Conservation (phyloP, 2,113 vertebrate genomes). For the Gallinago jamesoni region DNA sequence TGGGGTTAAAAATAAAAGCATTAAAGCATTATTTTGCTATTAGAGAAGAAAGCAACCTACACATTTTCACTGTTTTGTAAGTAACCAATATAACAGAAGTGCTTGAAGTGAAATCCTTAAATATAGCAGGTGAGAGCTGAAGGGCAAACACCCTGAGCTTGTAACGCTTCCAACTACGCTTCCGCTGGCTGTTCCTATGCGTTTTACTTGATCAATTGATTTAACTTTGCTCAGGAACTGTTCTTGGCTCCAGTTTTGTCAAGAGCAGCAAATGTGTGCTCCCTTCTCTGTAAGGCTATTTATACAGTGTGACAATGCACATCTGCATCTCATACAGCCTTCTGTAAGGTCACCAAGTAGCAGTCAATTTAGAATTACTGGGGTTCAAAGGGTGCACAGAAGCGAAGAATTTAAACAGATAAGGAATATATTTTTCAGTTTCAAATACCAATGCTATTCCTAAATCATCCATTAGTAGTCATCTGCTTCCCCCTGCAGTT, state of each 20-base stretch:
- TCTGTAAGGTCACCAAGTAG: background rate
- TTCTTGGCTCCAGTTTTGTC: background rate
- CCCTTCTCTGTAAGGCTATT: background rate
- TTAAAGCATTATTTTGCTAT: background rate
- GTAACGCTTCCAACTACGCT: background rate
- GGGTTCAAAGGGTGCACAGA: background rate
- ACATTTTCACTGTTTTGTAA: background rate
- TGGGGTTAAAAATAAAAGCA: background rate
- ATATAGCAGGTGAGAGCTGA: background rate
- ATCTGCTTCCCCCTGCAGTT: constrained; percentile 72
- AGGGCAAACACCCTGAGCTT: background rate
- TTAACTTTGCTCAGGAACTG: background rate
- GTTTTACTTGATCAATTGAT: background rate
- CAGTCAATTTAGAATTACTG: background rate
- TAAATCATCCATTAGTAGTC: background rate
- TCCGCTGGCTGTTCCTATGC: background rate
- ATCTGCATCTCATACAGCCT: background rate
- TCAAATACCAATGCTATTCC: background rate
- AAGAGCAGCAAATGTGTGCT: background rate
- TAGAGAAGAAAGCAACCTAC: background rate
- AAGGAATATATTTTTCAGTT: background rate
- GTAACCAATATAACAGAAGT: background rate
- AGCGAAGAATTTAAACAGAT: background rate
- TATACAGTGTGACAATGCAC: background rate
- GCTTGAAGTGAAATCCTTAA: background rate